Base-by-base conservation (phyloP, 2,797 vertebrate genomes). In the Allobates femoralis region DNA sequence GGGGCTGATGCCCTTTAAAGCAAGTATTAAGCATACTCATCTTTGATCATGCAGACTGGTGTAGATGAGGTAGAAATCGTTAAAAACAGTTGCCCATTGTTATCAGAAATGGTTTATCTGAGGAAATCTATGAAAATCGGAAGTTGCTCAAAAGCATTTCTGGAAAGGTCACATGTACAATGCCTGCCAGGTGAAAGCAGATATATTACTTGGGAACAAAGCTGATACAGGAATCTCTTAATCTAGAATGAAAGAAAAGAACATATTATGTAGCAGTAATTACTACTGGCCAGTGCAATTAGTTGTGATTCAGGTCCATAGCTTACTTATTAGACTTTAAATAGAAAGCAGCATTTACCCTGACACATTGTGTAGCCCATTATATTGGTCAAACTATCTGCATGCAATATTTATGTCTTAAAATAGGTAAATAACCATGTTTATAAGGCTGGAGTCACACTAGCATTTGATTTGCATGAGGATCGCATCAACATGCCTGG, bases 131-230 rank as follows among this genome's bases (percentile, higher is more conserved):
- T 32, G 23, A 30, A 79, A 55, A 80, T 50, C 75, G 56, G 69
- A 78, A 80, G 82, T 82, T 82, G 12, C 71, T 66, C 14, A 87
- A 55, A 79, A 79, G 81, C 62, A 64, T 73, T 79, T 62, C 79
- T 73, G 50, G 12, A 66, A 32, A 88, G 82, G 86, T 87, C 86
- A 87, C 32, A 80, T 85, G 58, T 81, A 76, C 28, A 67, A 85
- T 88, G 41, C 69, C 77, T 88, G 69, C 37, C 82, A 87, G 86
- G 76, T 84, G 81, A 80, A 87, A 75, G 82, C 56, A 87, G 86
- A 88, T 88, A 84, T 76, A 75, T 88, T 85, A 88, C 67, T 77
- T 37, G 56, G 77, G 82, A 88, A 88, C 77, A 84, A 85, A 88
- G 77, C 66, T 84, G 46, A 28, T 28, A 64, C 46, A 66, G 86